Evolutionary conservation across 2,888 invertebrate genomes (phyloP), one percentile per base, ranked within the genome.

Genomic region (Hermaeophaga mercurialis): DNA sequence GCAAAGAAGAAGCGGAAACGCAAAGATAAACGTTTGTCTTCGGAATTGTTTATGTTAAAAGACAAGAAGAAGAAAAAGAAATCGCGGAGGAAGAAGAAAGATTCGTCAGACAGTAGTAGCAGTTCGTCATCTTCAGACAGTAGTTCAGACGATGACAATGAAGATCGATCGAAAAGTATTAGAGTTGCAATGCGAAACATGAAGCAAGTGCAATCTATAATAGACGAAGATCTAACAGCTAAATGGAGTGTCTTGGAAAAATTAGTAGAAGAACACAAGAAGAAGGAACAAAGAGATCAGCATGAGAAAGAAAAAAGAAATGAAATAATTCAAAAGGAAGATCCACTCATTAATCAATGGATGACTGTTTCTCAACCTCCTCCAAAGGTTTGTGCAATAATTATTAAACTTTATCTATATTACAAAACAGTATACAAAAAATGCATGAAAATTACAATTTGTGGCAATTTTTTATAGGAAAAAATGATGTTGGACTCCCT

Each of bases 151-250:
- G 72, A 74, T 33, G 73, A 72, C 54, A 71, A 67, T 54, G 73
- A 71, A 24, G 83, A 84, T 62, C 80, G 79, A 58, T 81, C 83
- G 0, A 80, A 82, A 62, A 86, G 86, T 39, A 86, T 86, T 66
- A 81, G 85, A 3, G 84, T 87, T 0, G 81, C 84, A 0, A 86
- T 87, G 86, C 80, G 85, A 31, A 85, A 85, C 65, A 76, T 80
- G 41, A 78, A 80, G 31, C 58, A 80, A 41, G 80, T 78, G 0
- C 80, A 81, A 61, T 76, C 77, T 18, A 78, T 80, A 17, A 70
- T 80, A 61, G 78, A 79, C 54, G 78, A 80, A 57, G 78, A 80
- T 57, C 72, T 80, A 24, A 77, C 71, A 2, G 72, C 70, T n/a
- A 78, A 75, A 60, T 73, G 76, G 73, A 76, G 71, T 61, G 77